Conservation (phyloP, 2,113 vertebrate genomes). For the Pelmatolapia mariae region DNA sequence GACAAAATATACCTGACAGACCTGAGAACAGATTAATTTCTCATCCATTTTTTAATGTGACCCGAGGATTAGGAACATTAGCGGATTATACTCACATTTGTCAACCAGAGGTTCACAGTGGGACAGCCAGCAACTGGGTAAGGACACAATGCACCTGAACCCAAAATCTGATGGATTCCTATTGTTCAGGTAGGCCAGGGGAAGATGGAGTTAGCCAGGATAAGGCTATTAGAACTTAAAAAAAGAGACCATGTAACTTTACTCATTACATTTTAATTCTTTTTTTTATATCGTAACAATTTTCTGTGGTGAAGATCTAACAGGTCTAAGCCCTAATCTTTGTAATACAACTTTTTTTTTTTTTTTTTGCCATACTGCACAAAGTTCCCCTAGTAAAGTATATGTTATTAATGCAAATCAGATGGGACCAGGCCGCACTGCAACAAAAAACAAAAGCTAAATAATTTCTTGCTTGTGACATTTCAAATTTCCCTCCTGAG, state of each 20-base stretch:
- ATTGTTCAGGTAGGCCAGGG: background rate
- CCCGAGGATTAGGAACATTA: constrained; percentile 68
- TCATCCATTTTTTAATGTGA: constrained; percentile 71
- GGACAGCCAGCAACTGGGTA: constrained; percentile 56
- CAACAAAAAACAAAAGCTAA: constrained; percentile 28
- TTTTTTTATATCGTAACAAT: background rate
- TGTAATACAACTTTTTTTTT: background rate
- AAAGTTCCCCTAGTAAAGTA: background rate
- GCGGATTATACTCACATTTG: constrained; percentile 68
- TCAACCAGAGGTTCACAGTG: constrained; percentile 48
- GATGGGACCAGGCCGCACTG: background rate
- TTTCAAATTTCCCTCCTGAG: constrained; percentile 46
- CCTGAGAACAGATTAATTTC: constrained; percentile 70
- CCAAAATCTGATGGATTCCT: background rate
- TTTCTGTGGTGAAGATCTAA: background rate
- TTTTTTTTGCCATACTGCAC: constrained; percentile 6
- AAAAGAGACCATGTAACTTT: background rate
- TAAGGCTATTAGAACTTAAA: background rate
- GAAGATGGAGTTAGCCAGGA: background rate
- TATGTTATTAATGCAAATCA: constrained; percentile 39
- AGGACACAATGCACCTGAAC: constrained; percentile 45
- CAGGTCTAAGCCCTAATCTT: background rate
- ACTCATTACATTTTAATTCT: background rate
- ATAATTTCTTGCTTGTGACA: constrained; percentile 22
- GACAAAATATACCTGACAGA: constrained; percentile 61